A percentile compares a stretch with the other conserved stretches of the same genome.
Conservation (phyloP, 2,113 vertebrate species). For the Cinclus cinclus region DNA sequence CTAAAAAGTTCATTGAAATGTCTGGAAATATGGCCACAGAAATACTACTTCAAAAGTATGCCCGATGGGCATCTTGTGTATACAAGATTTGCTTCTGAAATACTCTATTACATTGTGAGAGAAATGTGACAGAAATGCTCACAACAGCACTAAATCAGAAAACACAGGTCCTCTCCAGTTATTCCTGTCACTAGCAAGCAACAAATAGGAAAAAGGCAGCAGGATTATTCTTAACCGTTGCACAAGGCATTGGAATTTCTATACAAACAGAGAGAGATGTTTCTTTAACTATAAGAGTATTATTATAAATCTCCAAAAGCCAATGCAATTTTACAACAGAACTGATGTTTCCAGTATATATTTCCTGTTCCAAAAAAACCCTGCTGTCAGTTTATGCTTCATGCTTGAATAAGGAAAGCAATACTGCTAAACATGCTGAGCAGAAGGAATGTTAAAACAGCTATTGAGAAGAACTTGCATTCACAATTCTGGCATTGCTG, state of each 20-base stretch:
- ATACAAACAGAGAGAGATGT: background rate
- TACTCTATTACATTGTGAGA: background rate
- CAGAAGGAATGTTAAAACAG: background rate
- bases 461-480: background rate
- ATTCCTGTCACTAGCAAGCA: background rate
- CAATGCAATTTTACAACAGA: background rate
- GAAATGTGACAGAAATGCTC: background rate
- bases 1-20: background rate
- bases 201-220: background rate
- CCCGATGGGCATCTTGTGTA: no score
- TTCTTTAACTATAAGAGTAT: background rate
- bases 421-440: background rate
- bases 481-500: background rate
- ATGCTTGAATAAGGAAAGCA: background rate
- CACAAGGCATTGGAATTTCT: background rate
- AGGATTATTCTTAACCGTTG: background rate
- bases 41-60: background rate
- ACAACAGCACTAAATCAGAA: background rate
- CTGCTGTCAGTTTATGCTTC: background rate
- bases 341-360: background rate
- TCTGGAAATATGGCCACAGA: background rate
- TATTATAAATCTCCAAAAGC: background rate
- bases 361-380: background rate
- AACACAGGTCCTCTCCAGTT: background rate
- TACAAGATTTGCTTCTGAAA: background rate